phyloP scores from a whole-genome alignment of 2,113 vertebrate genomes.

The Ctenomys sociabilis region DNA sequence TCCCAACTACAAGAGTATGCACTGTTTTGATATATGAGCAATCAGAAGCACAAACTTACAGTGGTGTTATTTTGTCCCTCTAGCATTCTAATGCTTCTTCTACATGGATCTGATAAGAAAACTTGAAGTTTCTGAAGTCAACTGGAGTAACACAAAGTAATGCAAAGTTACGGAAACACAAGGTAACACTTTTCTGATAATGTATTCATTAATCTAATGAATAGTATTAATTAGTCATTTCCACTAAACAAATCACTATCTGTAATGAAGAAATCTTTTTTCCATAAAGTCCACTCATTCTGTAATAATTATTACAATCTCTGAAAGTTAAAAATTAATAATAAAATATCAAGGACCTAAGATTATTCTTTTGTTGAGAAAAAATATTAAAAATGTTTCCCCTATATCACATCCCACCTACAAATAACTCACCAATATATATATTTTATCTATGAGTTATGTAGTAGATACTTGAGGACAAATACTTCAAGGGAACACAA shows the following conservation, averaged over 20 bases:
- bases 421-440: conserved; percentile 10
- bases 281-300: background rate
- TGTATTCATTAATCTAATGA: background rate
- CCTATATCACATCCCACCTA: background rate
- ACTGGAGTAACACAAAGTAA: conserved; percentile 7
- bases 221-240: background rate
- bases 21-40: background rate
- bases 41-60: background rate
- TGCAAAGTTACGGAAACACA: background rate
- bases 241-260: background rate
- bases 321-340: conserved; percentile 32
- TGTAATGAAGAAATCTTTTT: conserved; percentile 13
- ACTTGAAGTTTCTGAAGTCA: background rate
- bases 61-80: background rate
- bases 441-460: background rate
- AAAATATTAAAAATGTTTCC: conserved; percentile 25
- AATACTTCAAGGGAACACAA: background rate
- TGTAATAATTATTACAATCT: background rate
- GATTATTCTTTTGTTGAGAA: background rate
- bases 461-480: background rate
- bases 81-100: background rate
- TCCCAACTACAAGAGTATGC: background rate
- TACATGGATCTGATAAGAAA: background rate
- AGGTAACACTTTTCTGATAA: background rate
- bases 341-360: background rate